Evolutionary conservation across 2,888 invertebrate species (phyloP).

Genomic region (Lasioglossum leucozonium): DNA sequence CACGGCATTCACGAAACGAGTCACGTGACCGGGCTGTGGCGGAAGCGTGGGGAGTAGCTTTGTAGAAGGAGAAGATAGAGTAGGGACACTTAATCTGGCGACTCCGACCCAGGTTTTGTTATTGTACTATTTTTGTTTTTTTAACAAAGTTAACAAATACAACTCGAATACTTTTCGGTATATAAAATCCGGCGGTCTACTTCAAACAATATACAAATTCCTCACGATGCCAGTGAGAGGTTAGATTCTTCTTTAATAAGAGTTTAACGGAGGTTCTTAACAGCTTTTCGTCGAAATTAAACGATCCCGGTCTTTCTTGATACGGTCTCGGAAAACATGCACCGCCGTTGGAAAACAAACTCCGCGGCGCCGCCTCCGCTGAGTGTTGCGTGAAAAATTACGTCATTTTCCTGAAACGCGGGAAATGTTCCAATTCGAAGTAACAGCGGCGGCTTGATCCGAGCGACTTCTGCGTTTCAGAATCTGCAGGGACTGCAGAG

Average conservation of each 20-base stretch:
- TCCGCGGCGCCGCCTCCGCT: not conserved
- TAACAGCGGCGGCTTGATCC: not conserved
- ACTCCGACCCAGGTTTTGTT: no score
- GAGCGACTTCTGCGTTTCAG: constrained; percentile 35
- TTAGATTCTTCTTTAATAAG: not conserved
- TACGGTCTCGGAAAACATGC: not conserved
- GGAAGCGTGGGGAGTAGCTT: no score
- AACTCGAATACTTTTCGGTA: no score
- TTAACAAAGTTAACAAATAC: not conserved
- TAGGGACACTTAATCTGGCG: no score
- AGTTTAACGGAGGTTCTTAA: not conserved
- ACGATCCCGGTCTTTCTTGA: not conserved
- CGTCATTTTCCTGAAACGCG: constrained; percentile 20
- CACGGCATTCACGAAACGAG: no score
- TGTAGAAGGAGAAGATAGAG: no score
- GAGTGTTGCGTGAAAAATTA: constrained; percentile 5
- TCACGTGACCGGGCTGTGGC: no score
- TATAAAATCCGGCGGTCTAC: no score
- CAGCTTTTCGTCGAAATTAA: not conserved
- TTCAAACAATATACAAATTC: not conserved
- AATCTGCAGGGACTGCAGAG: constrained; percentile 71
- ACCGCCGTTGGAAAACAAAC: constrained; percentile 4
- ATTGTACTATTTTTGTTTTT: no score
- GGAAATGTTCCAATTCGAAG: constrained; percentile 4
- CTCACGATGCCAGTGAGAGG: not conserved